Conservation (phyloP, 2,797 vertebrate genomes). For the Lerista edwardsae region DNA sequence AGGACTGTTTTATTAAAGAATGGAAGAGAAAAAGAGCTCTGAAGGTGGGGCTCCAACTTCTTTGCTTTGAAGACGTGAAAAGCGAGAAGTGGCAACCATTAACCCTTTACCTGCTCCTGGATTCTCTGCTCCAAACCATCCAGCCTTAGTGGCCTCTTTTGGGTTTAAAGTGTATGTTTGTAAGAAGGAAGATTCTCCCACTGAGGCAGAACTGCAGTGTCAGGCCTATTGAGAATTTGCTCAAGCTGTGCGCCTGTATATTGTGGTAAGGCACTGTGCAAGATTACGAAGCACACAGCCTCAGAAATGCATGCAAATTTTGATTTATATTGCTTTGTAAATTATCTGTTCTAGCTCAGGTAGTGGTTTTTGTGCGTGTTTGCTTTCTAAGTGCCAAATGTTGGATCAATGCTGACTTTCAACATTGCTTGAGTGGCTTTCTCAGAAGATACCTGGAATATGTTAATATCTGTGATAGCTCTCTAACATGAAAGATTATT, state of each 20-base stretch:
- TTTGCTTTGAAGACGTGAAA: background rate
- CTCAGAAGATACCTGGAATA: background rate
- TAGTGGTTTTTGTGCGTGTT: background rate
- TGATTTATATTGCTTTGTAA: slow-evolving; percentile 14
- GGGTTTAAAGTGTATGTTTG: background rate
- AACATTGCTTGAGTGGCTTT: background rate
- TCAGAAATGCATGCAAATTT: slow-evolving; percentile 5
- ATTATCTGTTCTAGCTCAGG: background rate
- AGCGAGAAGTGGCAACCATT: background rate
- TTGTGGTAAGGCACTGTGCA: background rate
- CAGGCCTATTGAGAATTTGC: background rate
- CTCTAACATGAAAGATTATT: background rate
- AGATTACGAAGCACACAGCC: background rate
- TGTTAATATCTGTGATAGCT: background rate
- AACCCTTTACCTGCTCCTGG: background rate
- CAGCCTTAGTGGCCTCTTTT: background rate
- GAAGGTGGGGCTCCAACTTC: background rate
- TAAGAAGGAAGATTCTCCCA: background rate
- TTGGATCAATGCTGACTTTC: background rate
- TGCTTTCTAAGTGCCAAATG: background rate
- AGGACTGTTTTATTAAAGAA: background rate
- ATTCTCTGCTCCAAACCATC: background rate
- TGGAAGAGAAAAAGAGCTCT: background rate
- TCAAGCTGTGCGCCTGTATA: background rate
- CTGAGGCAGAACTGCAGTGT: background rate